These are phyloP conservation scores for Pollenia labialis DNA, from an alignment of 2,888 invertebrate species.

Conservation along the genomic window DNA sequence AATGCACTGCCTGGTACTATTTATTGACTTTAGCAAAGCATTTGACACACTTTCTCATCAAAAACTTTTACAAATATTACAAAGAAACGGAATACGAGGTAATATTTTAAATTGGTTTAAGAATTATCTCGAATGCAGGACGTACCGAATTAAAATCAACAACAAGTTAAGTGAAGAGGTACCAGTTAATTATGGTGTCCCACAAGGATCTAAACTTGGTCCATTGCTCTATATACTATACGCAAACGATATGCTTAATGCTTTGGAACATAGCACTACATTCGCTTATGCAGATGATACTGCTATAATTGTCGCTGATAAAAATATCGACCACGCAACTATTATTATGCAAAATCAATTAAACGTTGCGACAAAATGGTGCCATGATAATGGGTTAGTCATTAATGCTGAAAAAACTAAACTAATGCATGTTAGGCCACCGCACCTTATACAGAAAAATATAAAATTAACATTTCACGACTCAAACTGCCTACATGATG, in stretches of 20 bases:
- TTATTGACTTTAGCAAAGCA: conserved; percentile 48
- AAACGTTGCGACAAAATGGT: no score
- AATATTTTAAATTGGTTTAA: conserved; percentile 8
- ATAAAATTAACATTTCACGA: no score
- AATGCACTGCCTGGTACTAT: neutral
- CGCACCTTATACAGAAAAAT: neutral
- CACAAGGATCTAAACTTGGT: conserved; percentile 52
- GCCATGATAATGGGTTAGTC: conserved; percentile 2
- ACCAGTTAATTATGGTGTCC: conserved; percentile 25
- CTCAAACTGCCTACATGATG: no score
- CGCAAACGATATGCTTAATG: conserved; percentile 1
- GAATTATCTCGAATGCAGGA: conserved; percentile 17
- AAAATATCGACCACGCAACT: neutral
- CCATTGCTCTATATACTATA: conserved; percentile 20
- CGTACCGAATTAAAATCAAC: conserved; percentile 20
- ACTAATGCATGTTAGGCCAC: conserved; percentile 7
- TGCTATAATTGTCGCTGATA: neutral
- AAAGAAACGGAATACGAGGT: conserved; percentile 33
- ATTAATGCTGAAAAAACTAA: conserved; percentile 26
- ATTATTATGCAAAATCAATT: neutral
- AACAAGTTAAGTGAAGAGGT: conserved; percentile 1
- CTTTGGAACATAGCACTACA: neutral
- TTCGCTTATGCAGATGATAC: conserved; percentile 6
- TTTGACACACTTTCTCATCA: conserved; percentile 7
- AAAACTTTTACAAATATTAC: no score